Evolutionary conservation across 2,113 vertebrate genomes (phyloP), one percentile per base, ranked within the genome.

Genomic region (Crotalus tigris): DNA sequence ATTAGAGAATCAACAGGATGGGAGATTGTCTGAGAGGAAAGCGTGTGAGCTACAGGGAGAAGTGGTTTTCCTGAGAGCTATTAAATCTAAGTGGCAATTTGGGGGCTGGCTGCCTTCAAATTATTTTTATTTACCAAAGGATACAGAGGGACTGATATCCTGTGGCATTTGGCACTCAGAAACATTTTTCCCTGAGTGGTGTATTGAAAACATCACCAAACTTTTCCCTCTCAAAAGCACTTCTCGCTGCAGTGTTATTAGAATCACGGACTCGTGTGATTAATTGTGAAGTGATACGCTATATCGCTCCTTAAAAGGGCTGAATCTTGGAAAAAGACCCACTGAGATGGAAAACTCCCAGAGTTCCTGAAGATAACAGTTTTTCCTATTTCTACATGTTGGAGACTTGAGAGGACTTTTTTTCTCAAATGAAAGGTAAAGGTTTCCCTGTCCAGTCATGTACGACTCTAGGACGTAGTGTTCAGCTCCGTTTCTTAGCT

Each of bases 1-100:
- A 58, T 94, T 0, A 86, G 85, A 91, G 75, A 91, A 90, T 23
- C 57, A 86, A 46, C 81, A 93, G n/a, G 58, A 29, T 75, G 2
- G 89, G 89, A 53, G 69, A 58, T 61, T 93, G 92, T 58, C 29
- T 93, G 51, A 86, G 1, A 4, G 92, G 92, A 54, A 94, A 17
- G n/a, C 94, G 64, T 93, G 49, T 44, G 21, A 55, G 12, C 24
- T 91, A 12, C 24, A 92, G 94, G 94, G 93, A 13, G n/a, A 39
- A 81, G 39, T 57, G 1, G 49, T 85, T 90, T 92, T 95, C 4
- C 93, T 87, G 92, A 92, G 85, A 24, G 23, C 90, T n/a, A 49
- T 88, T 29, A 86, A 92, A 89, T 89, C 86, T 92, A 51, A 90
- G 94, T 90, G 85, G 29, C 91, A 92, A 87, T 94, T 94, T 94